A percentile compares a stretch with the other conserved stretches of the same genome.
Evolutionary conservation across 2,113 vertebrate species (phyloP).

Genomic region (Myotis lucifugus): DNA sequence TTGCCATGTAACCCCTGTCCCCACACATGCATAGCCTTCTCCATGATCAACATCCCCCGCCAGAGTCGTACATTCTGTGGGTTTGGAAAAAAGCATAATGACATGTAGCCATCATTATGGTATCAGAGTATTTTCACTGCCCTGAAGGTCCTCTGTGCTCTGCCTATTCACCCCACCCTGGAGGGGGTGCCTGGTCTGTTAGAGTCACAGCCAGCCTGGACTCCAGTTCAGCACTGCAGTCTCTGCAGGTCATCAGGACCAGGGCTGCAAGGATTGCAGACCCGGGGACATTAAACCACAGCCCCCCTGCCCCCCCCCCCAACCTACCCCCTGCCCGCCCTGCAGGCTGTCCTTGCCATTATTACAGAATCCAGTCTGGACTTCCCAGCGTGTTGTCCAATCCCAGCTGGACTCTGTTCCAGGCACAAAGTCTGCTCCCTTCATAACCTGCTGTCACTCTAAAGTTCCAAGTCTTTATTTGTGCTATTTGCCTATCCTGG

Average conservation of each 20-base stretch:
- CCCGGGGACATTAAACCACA: not conserved
- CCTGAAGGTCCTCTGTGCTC: not conserved
- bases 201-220: not conserved
- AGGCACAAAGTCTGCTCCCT: not conserved
- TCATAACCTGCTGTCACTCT: fast-evolving
- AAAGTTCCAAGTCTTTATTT: not conserved
- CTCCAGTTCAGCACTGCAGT: not conserved
- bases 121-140: not conserved
- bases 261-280: not conserved
- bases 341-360: not conserved
- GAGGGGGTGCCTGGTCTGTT: not conserved
- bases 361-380: not conserved
- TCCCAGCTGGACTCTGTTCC: not conserved
- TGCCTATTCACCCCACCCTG: not conserved
- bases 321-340: fast-evolving
- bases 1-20: not conserved
- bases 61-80: not conserved
- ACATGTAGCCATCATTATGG: not conserved
- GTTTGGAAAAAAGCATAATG: not conserved
- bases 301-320: not conserved
- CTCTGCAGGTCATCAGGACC: not conserved
- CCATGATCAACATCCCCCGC: not conserved
- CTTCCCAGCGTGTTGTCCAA: not conserved
- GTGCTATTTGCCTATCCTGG: not conserved
- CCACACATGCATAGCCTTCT: not conserved